Base-by-base conservation (phyloP, 2,888 invertebrate species). In the Abrostola tripartita region DNA sequence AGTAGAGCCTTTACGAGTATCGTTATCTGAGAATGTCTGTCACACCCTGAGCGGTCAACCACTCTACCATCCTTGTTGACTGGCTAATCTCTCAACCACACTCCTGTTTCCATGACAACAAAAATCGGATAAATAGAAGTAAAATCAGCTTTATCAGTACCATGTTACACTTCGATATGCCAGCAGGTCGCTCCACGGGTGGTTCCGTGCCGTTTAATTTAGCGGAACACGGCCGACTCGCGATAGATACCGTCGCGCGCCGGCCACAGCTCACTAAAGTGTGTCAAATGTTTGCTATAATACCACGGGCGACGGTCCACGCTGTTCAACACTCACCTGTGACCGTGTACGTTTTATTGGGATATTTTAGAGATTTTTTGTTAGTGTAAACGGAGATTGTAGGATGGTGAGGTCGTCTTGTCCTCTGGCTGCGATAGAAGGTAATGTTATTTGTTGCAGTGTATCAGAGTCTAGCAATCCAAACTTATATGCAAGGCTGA, bases 201-300 rank as follows among this genome's bases (percentile, higher is more conserved):
- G 70, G 69, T 71, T 78, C 75, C 71, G 68, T 75, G 54, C 72
- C 70, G 81, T 85, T 85, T 83, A 85, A 85, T 85, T 85, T 81
- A 81, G 79, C 81, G 82, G 83, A 83, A 84, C 77, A 76, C 69
- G 61, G 65, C 67, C 63, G 62, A 60, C 57, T 70, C 66, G 71
- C 74, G 74, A 73, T 76, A 81, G 81, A 82, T 83, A 79, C 68
- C 70, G 69, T 52, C 24, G 24, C 41, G n/a, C 53, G 53, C 49
- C 6, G 61, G 53, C 60, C 37, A 58, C 58, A 59, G 73, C 52
- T 71, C 64, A 56, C 66, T 65, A 71, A 80, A 79, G 76, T 81
- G 70, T 81, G 76, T 74, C 77, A 70, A 71, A 78, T 74, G 65
- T 70, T 65, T 52, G 59, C 67, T 65, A 49, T 57, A 62, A n/a